Base-by-base conservation (phyloP, 2,888 invertebrate species). In the Tenthredo notha region DNA sequence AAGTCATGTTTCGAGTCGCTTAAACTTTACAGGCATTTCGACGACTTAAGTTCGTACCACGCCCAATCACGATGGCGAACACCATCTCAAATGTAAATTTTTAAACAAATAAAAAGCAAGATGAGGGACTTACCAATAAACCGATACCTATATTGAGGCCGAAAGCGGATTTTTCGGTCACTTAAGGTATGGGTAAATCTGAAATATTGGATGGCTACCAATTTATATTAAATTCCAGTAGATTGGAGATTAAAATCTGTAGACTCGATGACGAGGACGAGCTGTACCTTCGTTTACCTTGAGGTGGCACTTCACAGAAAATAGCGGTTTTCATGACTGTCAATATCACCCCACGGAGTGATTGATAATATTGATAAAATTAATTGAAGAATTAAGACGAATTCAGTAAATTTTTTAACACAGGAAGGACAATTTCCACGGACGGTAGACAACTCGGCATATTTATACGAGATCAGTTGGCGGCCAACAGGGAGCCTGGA, bases 151-250 rank as follows among this genome's bases (percentile, higher is more conserved):
- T 54, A 54, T 77, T 54, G 29, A 15, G 9, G 33, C 54, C 50
- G 29, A 2, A 10, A 50, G 54, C 15, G 54, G 2, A 21, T 54
- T 77, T 54, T 29, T n/a, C 54, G n/a, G 40, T 47, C 50, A 29
- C 29, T 29, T 12, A 47, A 47, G 21, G 54, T 77, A 77, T 54
- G 7, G 29, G 25, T n/a, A 29, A 37, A 33, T 75, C 9, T 54
- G 33, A 29, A 77, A 77, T 50, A 50, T 50, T 29, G 29, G 54
- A 33, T 77, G 50, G 18, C 18, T 50, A 50, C 50, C n/a, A 77
- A 77, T 54, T 77, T 77, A 54, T 77, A 54, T 29, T 77, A 33
- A 77, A 77, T 77, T 77, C 77, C 54, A 77, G 18, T 9, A 54
- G 77, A 77, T 77, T 77, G 29, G 77, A 25, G 29, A 77, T 77